Conservation (phyloP, 2,113 vertebrate species). For the Perca fluviatilis region DNA sequence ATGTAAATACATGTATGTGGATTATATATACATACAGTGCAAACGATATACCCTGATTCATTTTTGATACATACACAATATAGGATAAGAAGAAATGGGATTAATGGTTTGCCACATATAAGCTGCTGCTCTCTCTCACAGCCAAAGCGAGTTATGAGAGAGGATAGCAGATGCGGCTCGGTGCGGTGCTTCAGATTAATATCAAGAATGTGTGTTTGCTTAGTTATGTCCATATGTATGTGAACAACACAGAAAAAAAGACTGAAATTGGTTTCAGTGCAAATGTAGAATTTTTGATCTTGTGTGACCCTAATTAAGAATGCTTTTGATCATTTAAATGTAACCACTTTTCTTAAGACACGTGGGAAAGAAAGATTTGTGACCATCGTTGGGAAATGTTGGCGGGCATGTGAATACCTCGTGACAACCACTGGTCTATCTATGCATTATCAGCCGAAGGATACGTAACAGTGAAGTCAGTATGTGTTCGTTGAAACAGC, state of each 20-base stretch:
- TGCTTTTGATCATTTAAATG: slow-evolving; percentile 65
- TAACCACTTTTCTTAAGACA: slow-evolving; percentile 44
- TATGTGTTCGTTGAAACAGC: slow-evolving; percentile 42
- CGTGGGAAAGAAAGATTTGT: slow-evolving; percentile 39
- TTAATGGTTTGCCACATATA: neutral
- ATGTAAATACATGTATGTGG: slow-evolving; percentile 81
- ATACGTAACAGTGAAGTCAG: slow-evolving; percentile 49
- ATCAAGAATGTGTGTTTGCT: slow-evolving; percentile 45
- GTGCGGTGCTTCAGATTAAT: slow-evolving; percentile 33
- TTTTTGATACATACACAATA: slow-evolving; percentile 53
- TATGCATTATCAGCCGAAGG: slow-evolving; percentile 82
- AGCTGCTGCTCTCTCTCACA: slow-evolving; percentile 49
- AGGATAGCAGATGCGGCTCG: slow-evolving; percentile 31
- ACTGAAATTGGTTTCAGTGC: slow-evolving; percentile 38
- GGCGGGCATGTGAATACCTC: slow-evolving; percentile 77
- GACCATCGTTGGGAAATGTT: slow-evolving; percentile 43
- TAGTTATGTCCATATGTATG: slow-evolving; percentile 42
- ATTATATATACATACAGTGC: slow-evolving; percentile 74
- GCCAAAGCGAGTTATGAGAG: slow-evolving; percentile 18
- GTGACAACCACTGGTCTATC: slow-evolving; percentile 80
- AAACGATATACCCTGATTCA: slow-evolving; percentile 58
- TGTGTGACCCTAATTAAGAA: slow-evolving; percentile 55
- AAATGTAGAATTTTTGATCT: slow-evolving; percentile 50
- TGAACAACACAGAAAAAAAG: slow-evolving; percentile 34
- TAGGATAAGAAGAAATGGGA: neutral